These are phyloP conservation scores for Machimus atricapillus DNA, from an alignment of 2,888 invertebrate genomes.

Conservation along the genomic window DNA sequence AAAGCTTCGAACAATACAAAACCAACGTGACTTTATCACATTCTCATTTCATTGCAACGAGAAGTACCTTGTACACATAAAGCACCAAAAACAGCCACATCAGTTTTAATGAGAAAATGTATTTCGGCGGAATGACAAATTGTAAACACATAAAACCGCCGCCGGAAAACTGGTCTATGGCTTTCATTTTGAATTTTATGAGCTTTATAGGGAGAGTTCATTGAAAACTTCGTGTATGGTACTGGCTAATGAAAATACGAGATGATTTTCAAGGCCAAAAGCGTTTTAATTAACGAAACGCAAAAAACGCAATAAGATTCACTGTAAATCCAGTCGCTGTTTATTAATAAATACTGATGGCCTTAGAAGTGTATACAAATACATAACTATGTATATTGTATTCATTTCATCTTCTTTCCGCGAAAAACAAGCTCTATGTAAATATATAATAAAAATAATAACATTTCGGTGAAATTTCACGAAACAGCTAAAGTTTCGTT, in stretches of 20 bases:
- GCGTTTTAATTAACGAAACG: background rate
- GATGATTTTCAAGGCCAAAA: background rate
- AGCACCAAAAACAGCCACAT: background rate
- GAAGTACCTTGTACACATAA: background rate
- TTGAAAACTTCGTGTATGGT: background rate
- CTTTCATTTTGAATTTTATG: slow-evolving; percentile 7
- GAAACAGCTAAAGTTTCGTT: background rate
- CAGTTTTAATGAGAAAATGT: slow-evolving; percentile 30
- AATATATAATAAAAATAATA: background rate
- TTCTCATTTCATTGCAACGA: background rate
- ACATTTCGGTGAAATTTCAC: background rate
- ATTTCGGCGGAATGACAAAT: slow-evolving; percentile 18
- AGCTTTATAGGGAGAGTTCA: background rate
- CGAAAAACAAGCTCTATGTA: background rate
- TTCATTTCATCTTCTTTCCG: background rate
- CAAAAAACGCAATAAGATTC: background rate
- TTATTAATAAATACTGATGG: background rate
- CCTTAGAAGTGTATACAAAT: background rate
- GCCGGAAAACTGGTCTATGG: slow-evolving; percentile 5
- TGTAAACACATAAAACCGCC: slow-evolving; percentile 26
- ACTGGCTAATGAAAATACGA: background rate
- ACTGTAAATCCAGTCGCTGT: background rate
- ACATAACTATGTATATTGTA: background rate
- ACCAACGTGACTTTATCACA: background rate
- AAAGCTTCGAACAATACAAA: background rate